These are phyloP conservation scores for Imbricaverruca yamaguchii DNA, from an alignment of 2,888 invertebrate genomes.

Conservation along the genomic window DNA sequence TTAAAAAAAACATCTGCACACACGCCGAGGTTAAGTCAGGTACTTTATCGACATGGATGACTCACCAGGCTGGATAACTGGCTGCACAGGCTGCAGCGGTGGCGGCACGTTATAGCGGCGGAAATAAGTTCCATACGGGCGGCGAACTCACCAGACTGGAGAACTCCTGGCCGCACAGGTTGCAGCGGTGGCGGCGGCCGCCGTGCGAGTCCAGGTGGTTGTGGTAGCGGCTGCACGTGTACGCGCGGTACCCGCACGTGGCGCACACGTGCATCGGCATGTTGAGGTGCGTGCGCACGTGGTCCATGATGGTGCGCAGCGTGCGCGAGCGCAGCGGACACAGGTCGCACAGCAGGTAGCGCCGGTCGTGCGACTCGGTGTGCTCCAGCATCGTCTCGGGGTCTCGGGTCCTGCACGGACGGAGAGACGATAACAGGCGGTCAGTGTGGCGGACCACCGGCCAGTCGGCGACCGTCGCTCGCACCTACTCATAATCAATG, in stretches of 20 bases:
- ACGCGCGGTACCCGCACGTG: not conserved
- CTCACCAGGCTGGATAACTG: not conserved
- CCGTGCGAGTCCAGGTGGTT: slow-evolving; percentile 9
- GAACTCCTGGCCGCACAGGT: not conserved
- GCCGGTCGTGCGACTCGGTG: not conserved
- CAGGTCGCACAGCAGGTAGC: not conserved
- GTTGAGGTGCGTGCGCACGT: not conserved
- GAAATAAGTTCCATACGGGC: too few species aligned
- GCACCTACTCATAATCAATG: not conserved
- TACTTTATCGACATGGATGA: not conserved
- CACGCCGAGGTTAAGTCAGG: too few species aligned
- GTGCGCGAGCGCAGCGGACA: not conserved
- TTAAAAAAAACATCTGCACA: not conserved
- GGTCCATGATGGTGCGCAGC: not conserved
- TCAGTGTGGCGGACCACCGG: not conserved
- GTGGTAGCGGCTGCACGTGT: not conserved
- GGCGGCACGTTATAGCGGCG: too few species aligned
- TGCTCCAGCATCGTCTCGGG: not conserved
- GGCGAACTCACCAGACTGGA: not conserved
- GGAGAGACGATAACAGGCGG: not conserved
- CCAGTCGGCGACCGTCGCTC: not conserved
- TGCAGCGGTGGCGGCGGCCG: not conserved
- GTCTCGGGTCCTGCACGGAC: not conserved
- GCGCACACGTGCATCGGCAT: not conserved
- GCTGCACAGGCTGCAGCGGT: too few species aligned